Base-by-base conservation (phyloP, 2,888 invertebrate genomes). In the Congeria kusceri region DNA sequence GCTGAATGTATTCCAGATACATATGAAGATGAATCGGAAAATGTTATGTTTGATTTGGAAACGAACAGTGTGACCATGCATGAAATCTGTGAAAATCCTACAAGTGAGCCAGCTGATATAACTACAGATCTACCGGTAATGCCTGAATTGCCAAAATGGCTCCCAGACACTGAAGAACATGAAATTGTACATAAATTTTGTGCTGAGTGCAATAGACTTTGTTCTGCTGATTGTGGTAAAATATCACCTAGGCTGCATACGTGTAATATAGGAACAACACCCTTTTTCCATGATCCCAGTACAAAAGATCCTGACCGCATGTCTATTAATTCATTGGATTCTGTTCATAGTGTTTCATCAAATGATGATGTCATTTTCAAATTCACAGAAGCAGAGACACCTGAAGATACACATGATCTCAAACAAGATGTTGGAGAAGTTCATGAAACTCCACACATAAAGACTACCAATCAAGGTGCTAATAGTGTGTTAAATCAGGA, bases 161-260 rank as follows among this genome's bases (percentile, higher is more conserved):
- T 65, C 27, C 67, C 76, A 39, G 83, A 83, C 28, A 71, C 71
- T 20, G 65, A 77, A 61, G 28, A 68, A 15, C 75, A 74, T 62
- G 44, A 59, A 49, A 72, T 79, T 5, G 57, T 67, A 27, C 61
- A 61, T 32, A 47, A 61, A 28, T 46, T 83, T 58, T 83, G 83
- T 64, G 61, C 67, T 68, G 83, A 83, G 58, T 79, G 79, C 68
- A 83, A 80, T 32, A 53, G 79, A 64, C 62, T 80, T 18, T 65
- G 73, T 74, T 83, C 83, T 39, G 61, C 47, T 53, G 77, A 83
- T 56, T 74, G 58, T 27, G 83, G 77, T 28, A 70, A 70, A 46
- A 83, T 83, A n/a, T 63, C 79, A 9, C 72, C 83, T 1, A 56
- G 71, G 20, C 77, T 68, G 23, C 79, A 83, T 61, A 61, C 79